Base-by-base conservation (phyloP, 2,888 invertebrate species). In the Agrypnus murinus region DNA sequence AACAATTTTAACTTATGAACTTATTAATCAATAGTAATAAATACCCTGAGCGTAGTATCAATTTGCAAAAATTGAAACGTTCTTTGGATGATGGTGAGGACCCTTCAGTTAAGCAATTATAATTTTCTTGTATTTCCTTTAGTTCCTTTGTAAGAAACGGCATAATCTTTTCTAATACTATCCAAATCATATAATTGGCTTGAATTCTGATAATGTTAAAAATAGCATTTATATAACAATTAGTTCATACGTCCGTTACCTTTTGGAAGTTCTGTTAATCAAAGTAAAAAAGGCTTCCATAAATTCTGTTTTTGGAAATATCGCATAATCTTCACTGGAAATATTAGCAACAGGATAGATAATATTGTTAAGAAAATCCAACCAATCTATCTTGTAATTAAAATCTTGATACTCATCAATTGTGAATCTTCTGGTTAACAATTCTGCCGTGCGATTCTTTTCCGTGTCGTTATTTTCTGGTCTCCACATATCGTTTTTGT, bases 151-250 rank as follows among this genome's bases (percentile, higher is more conserved):
- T 10, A 17, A 69, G 43, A 19, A 9, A 57, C 4, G 48, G 17
- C 9, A 69, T 69, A 0, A 48, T 9, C 3, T 46, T 25, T 7
- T 63, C 64, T 17, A 64, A 12, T 4, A 68, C 63, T n/a, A 19
- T 36, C 71, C 73, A 71, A 14, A 73, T 62, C 1, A 73, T 62
- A 32, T 73, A 73, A 50, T 73, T 71, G 8, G 68, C 73, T 50
- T 62, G 62, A 8, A 71, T 68, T 48, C 73, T 69, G 34, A 4
- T 38, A n/a, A 12, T 38, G 2, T 25, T n/a, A n/a, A n/a, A n/a
- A 25, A 25, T 25, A 25, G 5, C 5, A 3, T 25, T 25, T 25
- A 25, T 25, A 3, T 5, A 25, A 25, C 25, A 25, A 25, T 25
- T 25, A 25, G 25, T 3, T 2, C 5, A 25, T 25, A 12, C 2